A percentile compares a stretch with the other conserved stretches of the same genome.
Conservation (phyloP, 2,888 invertebrate species). For the Lasius fuliginosus region DNA sequence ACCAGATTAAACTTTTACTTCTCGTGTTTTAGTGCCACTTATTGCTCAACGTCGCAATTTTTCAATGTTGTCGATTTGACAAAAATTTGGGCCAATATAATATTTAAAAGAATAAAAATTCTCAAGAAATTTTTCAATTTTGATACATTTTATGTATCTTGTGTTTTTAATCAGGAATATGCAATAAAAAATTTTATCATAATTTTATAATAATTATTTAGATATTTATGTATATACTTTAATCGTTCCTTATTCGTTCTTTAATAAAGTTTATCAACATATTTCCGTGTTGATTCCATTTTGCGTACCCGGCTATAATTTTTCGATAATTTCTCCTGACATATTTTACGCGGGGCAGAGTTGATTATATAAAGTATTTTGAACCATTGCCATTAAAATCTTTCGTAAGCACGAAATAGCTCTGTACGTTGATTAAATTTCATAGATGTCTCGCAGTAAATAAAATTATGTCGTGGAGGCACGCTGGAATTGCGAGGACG, state of each 20-base stretch:
- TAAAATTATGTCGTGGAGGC: slow-evolving; percentile 36
- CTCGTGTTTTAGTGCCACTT: not conserved
- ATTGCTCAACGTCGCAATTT: slow-evolving; percentile 10
- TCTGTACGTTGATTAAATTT: slow-evolving; percentile 52
- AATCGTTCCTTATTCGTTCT: not conserved
- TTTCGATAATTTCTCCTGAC: not conserved
- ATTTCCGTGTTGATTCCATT: slow-evolving; percentile 10
- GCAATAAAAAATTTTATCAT: not conserved
- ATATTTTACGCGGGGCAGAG: not conserved
- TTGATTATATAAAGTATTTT: slow-evolving; percentile 26
- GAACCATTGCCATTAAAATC: slow-evolving; percentile 26
- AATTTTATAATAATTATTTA: not conserved
- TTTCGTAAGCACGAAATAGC: slow-evolving; percentile 44
- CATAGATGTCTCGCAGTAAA: slow-evolving; percentile 43
- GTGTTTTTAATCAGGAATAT: not conserved
- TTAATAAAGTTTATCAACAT: not conserved
- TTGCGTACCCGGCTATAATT: not conserved
- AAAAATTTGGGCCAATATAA: not conserved
- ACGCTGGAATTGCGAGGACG: slow-evolving; percentile 36
- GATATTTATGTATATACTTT: not conserved
- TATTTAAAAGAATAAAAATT: not conserved
- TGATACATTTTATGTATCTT: not conserved
- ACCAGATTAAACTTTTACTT: slow-evolving; percentile 52
- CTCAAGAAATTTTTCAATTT: not conserved
- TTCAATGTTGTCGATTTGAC: not conserved